A percentile compares a stretch with the other conserved stretches of the same genome.
phyloP scores from a whole-genome alignment of 2,113 vertebrate species.

The Plectropomus leopardus region DNA sequence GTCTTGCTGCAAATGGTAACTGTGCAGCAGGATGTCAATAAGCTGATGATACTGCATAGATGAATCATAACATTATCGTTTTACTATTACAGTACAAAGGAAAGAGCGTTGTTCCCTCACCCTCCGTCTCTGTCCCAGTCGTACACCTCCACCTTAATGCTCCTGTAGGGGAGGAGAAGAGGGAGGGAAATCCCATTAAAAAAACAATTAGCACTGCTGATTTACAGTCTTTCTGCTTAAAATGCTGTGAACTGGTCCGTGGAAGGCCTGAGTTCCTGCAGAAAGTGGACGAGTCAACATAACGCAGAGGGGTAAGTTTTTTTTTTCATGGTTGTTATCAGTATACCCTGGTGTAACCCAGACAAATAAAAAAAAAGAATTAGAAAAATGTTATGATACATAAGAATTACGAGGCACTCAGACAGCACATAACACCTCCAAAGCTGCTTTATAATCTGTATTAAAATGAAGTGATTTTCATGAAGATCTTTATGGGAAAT shows the following conservation, averaged over 20 bases:
- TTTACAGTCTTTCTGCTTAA: constrained; percentile 27
- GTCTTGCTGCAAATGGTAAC: neutral
- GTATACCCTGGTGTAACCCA: neutral
- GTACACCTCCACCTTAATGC: constrained; percentile 95
- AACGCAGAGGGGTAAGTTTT: neutral
- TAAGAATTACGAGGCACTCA: neutral
- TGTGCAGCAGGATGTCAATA: neutral
- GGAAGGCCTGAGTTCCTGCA: neutral
- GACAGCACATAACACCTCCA: neutral
- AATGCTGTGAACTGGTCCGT: constrained; percentile 12
- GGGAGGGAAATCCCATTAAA: constrained; percentile 44
- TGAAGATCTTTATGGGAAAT: neutral
- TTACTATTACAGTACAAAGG: neutral
- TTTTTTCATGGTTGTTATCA: neutral
- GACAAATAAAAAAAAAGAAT: neutral
- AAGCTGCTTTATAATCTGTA: neutral
- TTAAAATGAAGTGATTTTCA: neutral
- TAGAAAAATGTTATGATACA: neutral
- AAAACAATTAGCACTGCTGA: constrained; percentile 42
- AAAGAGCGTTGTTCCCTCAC: constrained; percentile 63
- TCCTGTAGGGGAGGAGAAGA: constrained; percentile 82
- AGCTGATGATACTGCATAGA: neutral
- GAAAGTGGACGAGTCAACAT: neutral
- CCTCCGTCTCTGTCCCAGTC: constrained; percentile 96
- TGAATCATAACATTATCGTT: neutral